Evolutionary conservation across 2,888 invertebrate genomes (phyloP), one percentile per base, ranked within the genome.

Genomic region (Pheosia tremula): DNA sequence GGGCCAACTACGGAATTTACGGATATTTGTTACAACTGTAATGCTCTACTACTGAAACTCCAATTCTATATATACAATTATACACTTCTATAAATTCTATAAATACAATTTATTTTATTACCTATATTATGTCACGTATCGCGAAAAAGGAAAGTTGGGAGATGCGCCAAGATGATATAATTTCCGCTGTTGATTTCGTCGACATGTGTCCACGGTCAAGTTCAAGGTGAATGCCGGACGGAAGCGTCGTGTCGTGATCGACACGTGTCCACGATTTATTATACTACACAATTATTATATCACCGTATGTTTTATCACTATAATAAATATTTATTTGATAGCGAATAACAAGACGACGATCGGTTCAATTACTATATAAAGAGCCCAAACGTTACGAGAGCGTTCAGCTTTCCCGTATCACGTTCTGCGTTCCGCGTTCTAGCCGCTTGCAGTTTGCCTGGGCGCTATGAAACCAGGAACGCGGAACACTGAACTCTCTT

Each of bases 141-240:
- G 24, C n/a, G 57, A 71, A 74, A 74, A 61, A 58, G 50, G 64
- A 66, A 66, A 66, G 69, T 71, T 74, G 64, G 67, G 72, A 50
- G 58, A 57, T 61, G 60, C 62, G 67, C 69, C 69, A 67, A 67
- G 64, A 53, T 60, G 59, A 63, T 62, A 72, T 62, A 70, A 72
- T 78, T 74, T 75, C 9, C 9, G 8, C 9, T 43, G 43, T 77
- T 63, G 72, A 63, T 62, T 47, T 41, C 50, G 58, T 61, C 64
- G 81, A 75, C 81, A 67, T 80, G 13, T 36, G 4, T 50, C 10
- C 78, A 78, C 70, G 78, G 79, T 77, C 83, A 86, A 87, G 87
- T 85, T 87, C 86, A 88, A 84, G 85, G 87, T 61, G 56, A 69
- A 57, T 52, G 65, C 64, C 13, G 64, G 43, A 59, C 69, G 64